Evolutionary conservation across 2,888 invertebrate species (phyloP), one percentile per base, ranked within the genome.

Genomic region (Folsomia manolachei): DNA sequence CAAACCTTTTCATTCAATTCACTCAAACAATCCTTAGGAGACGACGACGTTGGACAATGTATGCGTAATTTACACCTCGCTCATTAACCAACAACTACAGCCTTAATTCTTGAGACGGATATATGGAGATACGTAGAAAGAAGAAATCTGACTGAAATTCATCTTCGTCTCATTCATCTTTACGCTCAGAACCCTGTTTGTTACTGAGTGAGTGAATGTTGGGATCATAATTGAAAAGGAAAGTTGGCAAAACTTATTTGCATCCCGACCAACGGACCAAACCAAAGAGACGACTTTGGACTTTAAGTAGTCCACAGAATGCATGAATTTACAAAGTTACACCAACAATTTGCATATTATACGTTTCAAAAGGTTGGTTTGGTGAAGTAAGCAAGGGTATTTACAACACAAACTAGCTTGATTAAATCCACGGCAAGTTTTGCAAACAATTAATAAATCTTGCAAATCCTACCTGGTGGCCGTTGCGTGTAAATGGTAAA

Each of bases 361-460:
- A n/a, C n/a, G n/a, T n/a, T n/a, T n/a, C n/a, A n/a, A n/a, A n/a
- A n/a, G n/a, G n/a, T n/a, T n/a, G n/a, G n/a, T n/a, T n/a, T n/a
- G n/a, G n/a, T n/a, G n/a, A n/a, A n/a, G n/a, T n/a, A n/a, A n/a
- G n/a, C n/a, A n/a, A n/a, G n/a, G n/a, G n/a, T n/a, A n/a, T n/a
- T n/a, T n/a, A n/a, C n/a, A n/a, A n/a, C n/a, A n/a, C 39, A 9
- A 39, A 4, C 39, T 39, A 39, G 7, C 39, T 39, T 39, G 39
- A 39, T 39, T 39, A 39, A 39, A 39, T 39, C 39, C 39, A 39
- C 39, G 39, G 39, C 56, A 14, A n/a, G n/a, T n/a, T n/a, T n/a
- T n/a, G 56, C 19, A 56, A 56, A 56, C 56, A 56, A 56, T 56
- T 56, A 56, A 56, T 56, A 56, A 56, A 56, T 56, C 56, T 56